Conservation (phyloP, 2,797 vertebrate genomes). For the Scomberomorus guttatus region DNA sequence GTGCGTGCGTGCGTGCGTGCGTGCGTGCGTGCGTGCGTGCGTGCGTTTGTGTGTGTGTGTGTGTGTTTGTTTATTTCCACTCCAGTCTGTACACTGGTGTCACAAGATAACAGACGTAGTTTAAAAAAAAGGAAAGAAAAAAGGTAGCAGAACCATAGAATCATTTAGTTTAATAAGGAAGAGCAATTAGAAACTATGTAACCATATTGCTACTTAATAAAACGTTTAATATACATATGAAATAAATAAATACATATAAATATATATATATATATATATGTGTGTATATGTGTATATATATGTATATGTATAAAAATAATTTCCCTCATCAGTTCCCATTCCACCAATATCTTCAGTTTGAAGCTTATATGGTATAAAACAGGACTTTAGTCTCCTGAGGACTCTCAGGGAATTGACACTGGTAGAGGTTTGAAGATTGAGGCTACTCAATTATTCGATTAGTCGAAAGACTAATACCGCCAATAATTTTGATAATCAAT, state of each 20-base stretch:
- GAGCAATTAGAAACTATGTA: neutral
- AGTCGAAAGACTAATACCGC: neutral
- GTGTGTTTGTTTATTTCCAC: constrained; percentile 31
- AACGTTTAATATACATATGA: no score
- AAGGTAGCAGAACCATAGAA: neutral
- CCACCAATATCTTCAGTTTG: neutral
- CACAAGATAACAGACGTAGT: constrained; percentile 24
- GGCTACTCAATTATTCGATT: no score
- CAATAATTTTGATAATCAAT: no score
- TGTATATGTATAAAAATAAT: no score
- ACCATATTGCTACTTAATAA: neutral
- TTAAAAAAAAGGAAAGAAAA: neutral
- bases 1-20: constrained; percentile 49
- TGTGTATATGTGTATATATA: no score
- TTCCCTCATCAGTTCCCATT: neutral
- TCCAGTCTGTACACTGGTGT: constrained; percentile 14
- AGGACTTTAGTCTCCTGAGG: no score
- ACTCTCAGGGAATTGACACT: no score
- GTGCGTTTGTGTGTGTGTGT: neutral
- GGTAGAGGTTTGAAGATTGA: no score
- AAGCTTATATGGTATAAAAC: no score
- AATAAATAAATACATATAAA: no score
- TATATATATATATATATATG: no score
- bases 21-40: neutral
- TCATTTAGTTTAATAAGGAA: neutral